Evolutionary conservation across 2,888 invertebrate genomes (phyloP).

Genomic region (Chrysodeixis includens): DNA sequence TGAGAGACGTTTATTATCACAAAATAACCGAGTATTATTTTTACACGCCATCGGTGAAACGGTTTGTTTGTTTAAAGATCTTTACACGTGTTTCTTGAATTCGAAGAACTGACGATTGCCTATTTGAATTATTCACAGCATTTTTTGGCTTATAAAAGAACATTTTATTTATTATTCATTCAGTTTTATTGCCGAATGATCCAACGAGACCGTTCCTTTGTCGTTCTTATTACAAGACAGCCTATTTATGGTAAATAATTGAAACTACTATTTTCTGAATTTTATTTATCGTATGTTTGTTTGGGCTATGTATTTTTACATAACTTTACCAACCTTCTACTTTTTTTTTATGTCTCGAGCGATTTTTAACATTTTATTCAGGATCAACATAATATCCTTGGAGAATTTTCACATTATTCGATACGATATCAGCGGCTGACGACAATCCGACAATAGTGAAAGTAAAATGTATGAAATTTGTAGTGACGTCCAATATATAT

Average conservation of each 20-base stretch:
- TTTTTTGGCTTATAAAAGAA: background rate
- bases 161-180: background rate
- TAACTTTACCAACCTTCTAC: no score
- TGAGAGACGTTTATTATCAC: conserved; percentile 11
- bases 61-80: background rate
- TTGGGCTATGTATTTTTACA: background rate
- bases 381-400: no score
- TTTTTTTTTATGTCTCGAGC: no score
- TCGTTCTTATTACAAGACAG: background rate
- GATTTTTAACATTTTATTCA: no score
- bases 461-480: no score
- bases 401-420: no score
- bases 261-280: background rate
- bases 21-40: background rate
- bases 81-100: background rate
- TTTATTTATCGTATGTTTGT: background rate
- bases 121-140: background rate
- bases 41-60: background rate
- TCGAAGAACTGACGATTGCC: background rate
- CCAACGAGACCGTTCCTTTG: background rate
- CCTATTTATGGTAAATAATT: background rate
- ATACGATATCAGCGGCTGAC: no score
- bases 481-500: no score
- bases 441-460: no score
- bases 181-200: background rate